These are phyloP conservation scores for Nephila pilipes DNA, from an alignment of 1,140 invertebrate genomes.

Conservation along the genomic window DNA sequence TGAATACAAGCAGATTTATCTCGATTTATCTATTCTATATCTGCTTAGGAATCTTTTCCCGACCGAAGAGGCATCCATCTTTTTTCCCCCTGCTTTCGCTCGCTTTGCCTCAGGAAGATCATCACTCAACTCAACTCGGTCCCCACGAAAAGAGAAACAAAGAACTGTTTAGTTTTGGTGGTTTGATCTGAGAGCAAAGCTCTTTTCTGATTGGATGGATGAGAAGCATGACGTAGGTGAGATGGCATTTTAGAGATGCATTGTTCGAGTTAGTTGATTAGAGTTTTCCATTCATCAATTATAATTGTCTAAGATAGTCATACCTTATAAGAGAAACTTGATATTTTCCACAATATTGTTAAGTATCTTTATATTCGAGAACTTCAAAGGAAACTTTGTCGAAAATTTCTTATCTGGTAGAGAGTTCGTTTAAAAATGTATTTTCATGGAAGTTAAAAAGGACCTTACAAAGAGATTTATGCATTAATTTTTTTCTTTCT, in stretches of 20 bases:
- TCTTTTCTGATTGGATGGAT: slow-evolving; percentile 62
- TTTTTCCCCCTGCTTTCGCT: slow-evolving; percentile 51
- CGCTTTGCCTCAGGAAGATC: slow-evolving; percentile 41
- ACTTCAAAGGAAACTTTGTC: neutral
- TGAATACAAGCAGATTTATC: slow-evolving; percentile 76
- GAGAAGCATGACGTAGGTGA: neutral
- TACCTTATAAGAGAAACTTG: neutral
- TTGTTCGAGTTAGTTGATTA: slow-evolving; percentile 53
- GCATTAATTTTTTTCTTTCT: too few relatives aligned
- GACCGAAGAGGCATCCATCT: slow-evolving; percentile 39
- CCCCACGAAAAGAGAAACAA: slow-evolving; percentile 56
- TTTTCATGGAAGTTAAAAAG: too few relatives aligned
- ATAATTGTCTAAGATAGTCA: slow-evolving; percentile 27
- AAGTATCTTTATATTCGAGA: neutral
- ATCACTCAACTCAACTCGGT: slow-evolving; percentile 72
- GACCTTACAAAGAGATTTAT: too few relatives aligned
- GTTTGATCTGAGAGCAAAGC: slow-evolving; percentile 21
- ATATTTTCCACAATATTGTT: neutral
- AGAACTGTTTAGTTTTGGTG: slow-evolving; percentile 70
- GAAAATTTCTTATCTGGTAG: neutral
- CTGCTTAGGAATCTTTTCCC: slow-evolving; percentile 58
- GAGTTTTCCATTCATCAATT: slow-evolving; percentile 58
- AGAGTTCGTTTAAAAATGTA: neutral
- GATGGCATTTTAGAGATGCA: slow-evolving; percentile 26
- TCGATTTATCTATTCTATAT: slow-evolving; percentile 76